Conservation (phyloP, 2,113 vertebrate species). For the Jacana jacana region DNA sequence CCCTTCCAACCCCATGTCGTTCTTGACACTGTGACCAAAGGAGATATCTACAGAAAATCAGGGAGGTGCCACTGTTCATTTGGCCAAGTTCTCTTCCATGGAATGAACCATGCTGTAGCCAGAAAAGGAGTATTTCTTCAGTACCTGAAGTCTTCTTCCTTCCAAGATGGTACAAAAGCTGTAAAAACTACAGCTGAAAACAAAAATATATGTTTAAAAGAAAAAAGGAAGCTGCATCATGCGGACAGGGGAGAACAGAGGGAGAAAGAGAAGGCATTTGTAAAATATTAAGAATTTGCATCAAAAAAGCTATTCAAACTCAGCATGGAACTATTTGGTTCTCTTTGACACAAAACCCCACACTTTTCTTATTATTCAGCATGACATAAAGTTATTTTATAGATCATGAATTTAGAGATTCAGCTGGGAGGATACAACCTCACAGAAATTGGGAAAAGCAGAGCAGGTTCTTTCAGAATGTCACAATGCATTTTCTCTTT, state of each 20-base stretch:
- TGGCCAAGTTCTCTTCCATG: not conserved
- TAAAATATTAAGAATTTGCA: not conserved
- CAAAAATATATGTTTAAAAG: not conserved
- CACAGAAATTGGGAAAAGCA: not conserved
- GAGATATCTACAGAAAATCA: not conserved
- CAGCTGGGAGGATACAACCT: not conserved
- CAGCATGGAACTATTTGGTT: not conserved
- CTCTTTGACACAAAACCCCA: accelerated
- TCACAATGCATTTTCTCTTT: not conserved
- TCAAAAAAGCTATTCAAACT: not conserved
- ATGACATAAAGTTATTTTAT: not conserved
- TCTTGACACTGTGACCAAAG: not conserved
- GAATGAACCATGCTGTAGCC: not conserved
- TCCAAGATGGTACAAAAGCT: not conserved
- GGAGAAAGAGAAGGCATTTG: not conserved
- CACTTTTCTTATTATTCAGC: not conserved
- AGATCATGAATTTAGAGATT: not conserved
- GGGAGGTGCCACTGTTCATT: not conserved
- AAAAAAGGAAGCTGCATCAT: not conserved
- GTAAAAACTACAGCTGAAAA: not conserved
- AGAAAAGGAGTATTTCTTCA: not conserved
- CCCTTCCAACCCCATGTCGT: too few relatives aligned
- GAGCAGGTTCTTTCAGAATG: not conserved
- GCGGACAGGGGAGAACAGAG: not conserved
- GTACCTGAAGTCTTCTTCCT: not conserved